phyloP scores from a whole-genome alignment of 2,888 invertebrate genomes.

The Acanthosepion pharaonis region DNA sequence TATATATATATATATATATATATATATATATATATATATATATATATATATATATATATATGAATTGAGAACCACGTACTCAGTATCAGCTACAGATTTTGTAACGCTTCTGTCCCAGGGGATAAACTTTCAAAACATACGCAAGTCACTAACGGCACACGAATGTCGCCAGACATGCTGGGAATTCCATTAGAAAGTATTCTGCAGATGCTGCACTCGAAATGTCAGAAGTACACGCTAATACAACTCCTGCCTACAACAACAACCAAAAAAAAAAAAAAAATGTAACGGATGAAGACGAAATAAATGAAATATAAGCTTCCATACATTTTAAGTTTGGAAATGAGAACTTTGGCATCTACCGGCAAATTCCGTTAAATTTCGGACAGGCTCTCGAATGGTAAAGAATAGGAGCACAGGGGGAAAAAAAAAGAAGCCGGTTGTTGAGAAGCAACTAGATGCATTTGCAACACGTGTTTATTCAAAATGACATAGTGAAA shows the following conservation, averaged over 20 bases:
- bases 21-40: not conserved
- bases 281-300: not conserved
- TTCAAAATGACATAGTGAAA: too few species aligned
- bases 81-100: not conserved
- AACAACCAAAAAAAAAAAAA: not conserved
- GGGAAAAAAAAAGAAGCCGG: not conserved
- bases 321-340: not conserved
- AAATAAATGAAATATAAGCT: not conserved
- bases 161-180: constrained; percentile 33
- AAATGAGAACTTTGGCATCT: not conserved
- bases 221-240: constrained; percentile 17
- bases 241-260: not conserved
- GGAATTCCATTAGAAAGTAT: not conserved
- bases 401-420: not conserved
- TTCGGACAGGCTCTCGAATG: not conserved
- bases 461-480: too few species aligned
- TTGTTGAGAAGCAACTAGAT: too few species aligned
- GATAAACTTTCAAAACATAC: not conserved
- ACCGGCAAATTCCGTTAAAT: not conserved
- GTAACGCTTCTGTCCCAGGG: not conserved
- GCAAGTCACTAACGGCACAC: not conserved
- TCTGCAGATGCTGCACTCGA: not conserved
- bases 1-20: too few species aligned
- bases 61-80: not conserved
- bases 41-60: not conserved